Conservation (phyloP, 1,140 invertebrate genomes). For the Chionoecetes opilio region DNA sequence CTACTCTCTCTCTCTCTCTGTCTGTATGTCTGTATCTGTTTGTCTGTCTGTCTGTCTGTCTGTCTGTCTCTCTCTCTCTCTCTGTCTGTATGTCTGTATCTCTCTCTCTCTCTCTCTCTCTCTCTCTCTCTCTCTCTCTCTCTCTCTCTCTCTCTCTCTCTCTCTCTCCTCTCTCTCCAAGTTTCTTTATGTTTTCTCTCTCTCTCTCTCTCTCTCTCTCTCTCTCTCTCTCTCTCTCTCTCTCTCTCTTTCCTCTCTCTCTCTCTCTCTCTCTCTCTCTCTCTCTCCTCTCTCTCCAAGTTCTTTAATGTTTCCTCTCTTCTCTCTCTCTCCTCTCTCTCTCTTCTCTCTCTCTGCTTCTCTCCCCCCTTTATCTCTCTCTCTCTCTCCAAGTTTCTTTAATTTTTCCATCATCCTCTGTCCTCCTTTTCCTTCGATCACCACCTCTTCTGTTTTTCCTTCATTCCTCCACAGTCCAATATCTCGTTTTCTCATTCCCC, state of each 20-base stretch:
- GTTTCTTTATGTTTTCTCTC: neutral
- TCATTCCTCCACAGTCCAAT: neutral
- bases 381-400: neutral
- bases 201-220: neutral
- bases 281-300: neutral
- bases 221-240: neutral
- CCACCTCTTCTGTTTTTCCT: neutral
- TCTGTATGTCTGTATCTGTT: neutral
- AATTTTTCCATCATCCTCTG: neutral
- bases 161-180: too few species aligned
- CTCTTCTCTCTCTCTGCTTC: too few species aligned
- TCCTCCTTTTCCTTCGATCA: neutral
- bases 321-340: neutral
- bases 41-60: neutral
- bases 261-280: neutral
- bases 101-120: neutral
- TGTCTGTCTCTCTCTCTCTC: neutral
- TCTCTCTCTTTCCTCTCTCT: neutral
- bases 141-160: too few species aligned
- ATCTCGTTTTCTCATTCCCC: conserved; percentile 23
- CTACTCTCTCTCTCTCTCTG: conserved; percentile 16
- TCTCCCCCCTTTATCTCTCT: neutral
- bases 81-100: neutral
- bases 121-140: too few species aligned
- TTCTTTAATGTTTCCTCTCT: neutral